These are phyloP conservation scores for Ceratina calcarata DNA, from an alignment of 1,140 invertebrate species.

Conservation along the genomic window DNA sequence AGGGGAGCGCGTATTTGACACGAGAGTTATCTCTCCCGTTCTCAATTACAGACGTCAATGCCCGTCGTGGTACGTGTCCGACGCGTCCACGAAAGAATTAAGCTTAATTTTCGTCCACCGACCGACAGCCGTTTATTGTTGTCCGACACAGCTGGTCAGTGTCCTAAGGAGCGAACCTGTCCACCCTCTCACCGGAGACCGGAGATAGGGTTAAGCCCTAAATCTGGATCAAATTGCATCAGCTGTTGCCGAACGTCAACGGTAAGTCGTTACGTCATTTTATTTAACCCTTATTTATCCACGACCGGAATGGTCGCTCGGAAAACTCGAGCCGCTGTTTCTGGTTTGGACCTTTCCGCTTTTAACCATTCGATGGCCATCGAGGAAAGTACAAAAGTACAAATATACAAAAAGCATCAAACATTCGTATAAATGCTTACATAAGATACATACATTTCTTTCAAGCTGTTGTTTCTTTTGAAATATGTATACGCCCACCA, in stretches of 20 bases:
- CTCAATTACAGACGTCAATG: slow-evolving; percentile 1
- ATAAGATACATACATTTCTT: not conserved
- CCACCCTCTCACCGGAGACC: slow-evolving; percentile 39
- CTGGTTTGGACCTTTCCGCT: too few relatives aligned
- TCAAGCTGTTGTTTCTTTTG: not conserved
- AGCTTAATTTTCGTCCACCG: slow-evolving; percentile 62
- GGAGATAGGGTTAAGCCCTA: slow-evolving; percentile 66
- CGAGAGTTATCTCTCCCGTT: not conserved
- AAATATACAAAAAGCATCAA: too few relatives aligned
- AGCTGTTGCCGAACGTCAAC: slow-evolving; percentile 58
- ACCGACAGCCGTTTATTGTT: slow-evolving; percentile 62
- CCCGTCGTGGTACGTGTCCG: slow-evolving; percentile 19
- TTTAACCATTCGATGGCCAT: not conserved
- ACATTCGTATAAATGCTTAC: not conserved
- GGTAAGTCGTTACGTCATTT: slow-evolving; percentile 48
- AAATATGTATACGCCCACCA: not conserved
- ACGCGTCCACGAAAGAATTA: slow-evolving; percentile 36
- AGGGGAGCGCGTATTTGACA: not conserved
- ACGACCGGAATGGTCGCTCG: not conserved
- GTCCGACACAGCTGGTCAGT: slow-evolving; percentile 75
- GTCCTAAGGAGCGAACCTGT: slow-evolving; percentile 51
- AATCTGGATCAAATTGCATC: slow-evolving; percentile 67
- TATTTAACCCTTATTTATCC: slow-evolving; percentile 20
- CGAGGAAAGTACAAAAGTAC: too few relatives aligned
- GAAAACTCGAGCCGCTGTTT: not conserved